Conservation (phyloP, 2,113 vertebrate species). For the Lampris megalopsis region DNA sequence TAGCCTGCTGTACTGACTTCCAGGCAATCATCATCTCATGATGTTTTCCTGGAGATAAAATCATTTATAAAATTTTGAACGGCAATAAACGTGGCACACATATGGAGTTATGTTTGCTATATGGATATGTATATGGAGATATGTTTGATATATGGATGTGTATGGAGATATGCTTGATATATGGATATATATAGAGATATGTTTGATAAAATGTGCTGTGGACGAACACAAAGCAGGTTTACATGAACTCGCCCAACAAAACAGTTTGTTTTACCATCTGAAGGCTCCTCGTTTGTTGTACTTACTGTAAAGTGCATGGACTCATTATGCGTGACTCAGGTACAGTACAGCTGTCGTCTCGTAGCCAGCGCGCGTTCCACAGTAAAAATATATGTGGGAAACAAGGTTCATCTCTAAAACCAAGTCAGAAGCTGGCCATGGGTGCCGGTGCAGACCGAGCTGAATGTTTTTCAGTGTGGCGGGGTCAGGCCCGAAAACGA, state of each 20-base stretch:
- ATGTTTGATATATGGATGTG: neutral
- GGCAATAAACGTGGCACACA: conserved; percentile 13
- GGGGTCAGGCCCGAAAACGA: conserved; percentile 43
- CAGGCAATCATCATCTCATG: neutral
- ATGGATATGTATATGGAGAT: neutral
- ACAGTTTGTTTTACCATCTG: conserved; percentile 45
- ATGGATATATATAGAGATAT: conserved; percentile 2
- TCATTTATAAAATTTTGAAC: neutral
- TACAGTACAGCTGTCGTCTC: conserved; percentile 34
- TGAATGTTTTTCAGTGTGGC: conserved; percentile 50
- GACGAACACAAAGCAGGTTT: conserved; percentile 18
- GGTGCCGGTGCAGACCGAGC: conserved; percentile 24
- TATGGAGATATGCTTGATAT: neutral
- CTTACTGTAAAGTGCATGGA: conserved; percentile 14
- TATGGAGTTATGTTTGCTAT: neutral
- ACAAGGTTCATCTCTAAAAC: conserved; percentile 30
- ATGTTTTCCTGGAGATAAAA: neutral
- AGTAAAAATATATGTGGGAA: conserved; percentile 47
- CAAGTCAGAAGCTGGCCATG: conserved; percentile 43
- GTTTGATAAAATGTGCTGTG: neutral
- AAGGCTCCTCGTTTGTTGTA: conserved; percentile 36
- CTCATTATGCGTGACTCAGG: conserved; percentile 18
- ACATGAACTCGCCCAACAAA: conserved; percentile 12
- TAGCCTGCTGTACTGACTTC: neutral
- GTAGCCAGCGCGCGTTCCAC: conserved; percentile 28